phyloP scores from a whole-genome alignment of 2,797 vertebrate genomes.

The Propithecus perrieri region DNA sequence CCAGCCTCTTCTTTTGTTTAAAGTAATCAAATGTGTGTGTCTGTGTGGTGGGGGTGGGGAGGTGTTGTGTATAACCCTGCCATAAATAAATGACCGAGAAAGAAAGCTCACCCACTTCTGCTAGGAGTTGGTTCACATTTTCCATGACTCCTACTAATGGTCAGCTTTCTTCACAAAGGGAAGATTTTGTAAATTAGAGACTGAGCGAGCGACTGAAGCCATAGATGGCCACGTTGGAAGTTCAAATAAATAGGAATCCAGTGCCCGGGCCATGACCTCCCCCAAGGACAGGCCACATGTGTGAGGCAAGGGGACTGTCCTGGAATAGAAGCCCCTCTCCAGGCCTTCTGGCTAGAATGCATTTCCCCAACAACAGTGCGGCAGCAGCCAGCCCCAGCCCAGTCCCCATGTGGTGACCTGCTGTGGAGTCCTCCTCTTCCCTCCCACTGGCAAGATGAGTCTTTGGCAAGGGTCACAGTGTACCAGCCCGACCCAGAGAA shows the following conservation, averaged over 20 bases:
- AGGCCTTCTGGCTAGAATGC: background rate
- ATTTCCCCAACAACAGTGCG: rapidly evolving
- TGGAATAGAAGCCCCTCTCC: background rate
- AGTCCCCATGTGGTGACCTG: background rate
- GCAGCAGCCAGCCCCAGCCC: background rate
- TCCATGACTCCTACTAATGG: background rate
- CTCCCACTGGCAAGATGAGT: background rate
- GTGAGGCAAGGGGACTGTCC: background rate
- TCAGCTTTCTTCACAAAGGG: background rate
- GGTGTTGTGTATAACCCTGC: background rate
- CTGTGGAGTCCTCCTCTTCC: rapidly evolving
- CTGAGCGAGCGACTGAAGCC: background rate
- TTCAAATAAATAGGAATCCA: background rate
- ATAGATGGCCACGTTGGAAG: background rate
- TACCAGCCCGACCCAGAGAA: background rate
- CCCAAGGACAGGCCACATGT: background rate
- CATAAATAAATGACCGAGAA: background rate
- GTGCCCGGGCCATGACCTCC: background rate
- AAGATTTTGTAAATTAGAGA: background rate
- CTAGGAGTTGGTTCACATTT: background rate
- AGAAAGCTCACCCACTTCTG: background rate
- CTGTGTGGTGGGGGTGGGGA: rapidly evolving
- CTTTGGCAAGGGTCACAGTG: background rate
- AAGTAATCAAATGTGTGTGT: background rate
- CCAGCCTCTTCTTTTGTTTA: background rate